Evolutionary conservation across 30 jellyfish, hydroid and myxozoan species (phyloP), one percentile per base, ranked within the genome.

Genomic region (Turritopsis rubra): DNA sequence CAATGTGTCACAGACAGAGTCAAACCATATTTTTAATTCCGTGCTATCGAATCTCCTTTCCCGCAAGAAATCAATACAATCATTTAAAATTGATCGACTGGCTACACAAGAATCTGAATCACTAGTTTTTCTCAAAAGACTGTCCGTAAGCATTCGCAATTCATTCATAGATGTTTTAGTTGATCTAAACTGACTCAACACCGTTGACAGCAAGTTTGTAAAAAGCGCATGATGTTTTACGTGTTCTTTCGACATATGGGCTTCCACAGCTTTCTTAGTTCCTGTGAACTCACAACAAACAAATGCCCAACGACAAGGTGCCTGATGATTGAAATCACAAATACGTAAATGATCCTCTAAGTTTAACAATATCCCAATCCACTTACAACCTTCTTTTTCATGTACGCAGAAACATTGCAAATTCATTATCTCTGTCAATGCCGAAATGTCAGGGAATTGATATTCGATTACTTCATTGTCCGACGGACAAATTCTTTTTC

Each of bases 211-310:
- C 1, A 25, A 52, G 18, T 17, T 66, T 4, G 88, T 85, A 22
- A 88, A 74, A 20, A 28, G 23, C 22, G 28, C 65, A 71, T 72
- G 65, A 68, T 88, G 96, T 16, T 30, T 7, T 0, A 71, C 85
- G 20, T n/a, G 17, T 24, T 74, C 87, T 29, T 52, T 68, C 21
- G 53, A 24, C 29, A 21, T 26, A 75, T 89, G 96, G 18, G 0
- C 28, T 29, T 31, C 26, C 0, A 89, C 52, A 21, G 54, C 88
- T 41, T 74, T 79, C 66, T 31, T 72, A 54, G 65, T 52, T 1
- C 94, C 96, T 23, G 78, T 89, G 84, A 13, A 21, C 0, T 81
- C 79, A 76, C 96, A 89, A 4, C 88, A 87, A 18, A 85, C 79
- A 25, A 19, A 24, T 4, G 89, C 79, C 73, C 81, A 84, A 18